phyloP scores from a whole-genome alignment of 2,888 invertebrate species.

The Magallana nippona region DNA sequence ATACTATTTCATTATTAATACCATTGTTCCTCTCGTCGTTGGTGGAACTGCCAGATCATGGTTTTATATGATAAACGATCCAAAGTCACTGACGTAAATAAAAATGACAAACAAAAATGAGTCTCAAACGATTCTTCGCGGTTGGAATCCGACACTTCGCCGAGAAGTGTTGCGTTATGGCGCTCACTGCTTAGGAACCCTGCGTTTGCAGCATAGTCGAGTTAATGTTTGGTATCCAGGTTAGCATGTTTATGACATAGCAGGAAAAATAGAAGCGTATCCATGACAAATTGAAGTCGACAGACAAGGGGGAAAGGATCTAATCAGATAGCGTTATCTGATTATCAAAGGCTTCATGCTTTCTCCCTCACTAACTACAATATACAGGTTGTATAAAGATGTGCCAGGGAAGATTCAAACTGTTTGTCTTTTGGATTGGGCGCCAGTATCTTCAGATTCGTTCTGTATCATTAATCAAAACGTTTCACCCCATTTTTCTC shows the following conservation, averaged over 20 bases:
- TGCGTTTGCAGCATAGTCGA: too few species aligned
- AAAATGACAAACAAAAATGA: too few species aligned
- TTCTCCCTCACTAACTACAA: not conserved
- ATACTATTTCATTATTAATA: not conserved
- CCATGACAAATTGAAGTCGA: constrained; percentile 4
- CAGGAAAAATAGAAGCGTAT: not conserved
- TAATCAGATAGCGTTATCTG: not conserved
- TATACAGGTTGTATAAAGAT: not conserved
- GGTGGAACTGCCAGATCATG: too few species aligned
- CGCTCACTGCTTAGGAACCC: too few species aligned
- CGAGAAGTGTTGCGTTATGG: too few species aligned
- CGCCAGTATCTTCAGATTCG: not conserved
- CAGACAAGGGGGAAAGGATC: not conserved
- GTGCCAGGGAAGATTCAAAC: not conserved
- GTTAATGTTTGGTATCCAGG: not conserved
- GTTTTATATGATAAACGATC: too few species aligned
- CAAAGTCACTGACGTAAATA: too few species aligned
- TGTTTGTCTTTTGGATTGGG: not conserved
- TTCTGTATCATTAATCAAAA: not conserved
- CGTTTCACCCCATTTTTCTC: not conserved
- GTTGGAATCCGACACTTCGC: too few species aligned
- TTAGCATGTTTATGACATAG: not conserved
- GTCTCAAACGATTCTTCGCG: too few species aligned
- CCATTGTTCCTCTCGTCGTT: not conserved
- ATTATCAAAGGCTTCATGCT: not conserved